Base-by-base conservation (phyloP, 1,140 invertebrate species). In the Acromyrmex heyeri region DNA sequence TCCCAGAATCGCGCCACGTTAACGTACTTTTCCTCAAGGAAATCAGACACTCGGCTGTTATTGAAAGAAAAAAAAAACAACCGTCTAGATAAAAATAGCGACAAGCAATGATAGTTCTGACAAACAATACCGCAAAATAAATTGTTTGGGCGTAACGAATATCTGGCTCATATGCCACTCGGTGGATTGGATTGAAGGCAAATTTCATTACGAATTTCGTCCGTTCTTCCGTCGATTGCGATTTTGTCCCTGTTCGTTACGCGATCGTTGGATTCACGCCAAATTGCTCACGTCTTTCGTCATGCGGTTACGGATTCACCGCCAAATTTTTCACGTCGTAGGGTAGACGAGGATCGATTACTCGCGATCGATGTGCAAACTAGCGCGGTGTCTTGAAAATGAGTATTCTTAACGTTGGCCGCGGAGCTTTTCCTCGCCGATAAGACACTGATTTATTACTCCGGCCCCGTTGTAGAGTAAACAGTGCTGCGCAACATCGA, bases 381-480 rank as follows among this genome's bases (percentile, higher is more conserved):
- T 55, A 24, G 61, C 57, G 6, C 57, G 6, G 18, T 27, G 69
- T 72, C 69, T 81, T 27, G 86, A 53, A 87, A 89, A 72, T 87
- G 86, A 90, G 79, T 90, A 90, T 90, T 90, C 89, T 90, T 90
- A 87, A 87, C 79, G 70, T 48, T 30, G 50, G 55, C 65, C 69
- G 82, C 64, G 81, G 30, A 87, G 59, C 81, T 77, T 90, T 77
- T 70, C 62, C 67, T 57, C 72, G 59, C 77, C 87, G 89, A 91
- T 86, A 85, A 82, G 88, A 91, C 87, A 91, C 87, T 90, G 92
- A 93, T 93, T 92, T 91, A 93, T 93, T 92, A 88, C 69, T 48
- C 79, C 64, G 76, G 34, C 55, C 59, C 55, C 59, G 53, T 69
- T 50, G 64, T 77, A 69, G 70, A 90, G 91, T 92, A 93, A 93